phyloP scores from a whole-genome alignment of 2,888 invertebrate species.

The Patella caerulea region DNA sequence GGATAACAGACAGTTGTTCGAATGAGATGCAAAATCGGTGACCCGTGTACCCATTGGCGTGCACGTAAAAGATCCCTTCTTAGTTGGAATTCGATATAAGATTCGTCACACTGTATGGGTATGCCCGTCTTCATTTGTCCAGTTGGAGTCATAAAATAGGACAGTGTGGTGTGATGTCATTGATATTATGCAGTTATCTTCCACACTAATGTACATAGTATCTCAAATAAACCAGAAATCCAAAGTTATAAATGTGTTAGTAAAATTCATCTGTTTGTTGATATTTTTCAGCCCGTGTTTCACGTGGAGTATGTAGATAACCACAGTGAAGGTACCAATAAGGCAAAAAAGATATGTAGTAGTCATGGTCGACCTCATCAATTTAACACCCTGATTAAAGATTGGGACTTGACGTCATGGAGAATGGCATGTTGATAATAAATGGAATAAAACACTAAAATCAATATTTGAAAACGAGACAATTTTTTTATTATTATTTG shows the following conservation, averaged over 20 bases:
- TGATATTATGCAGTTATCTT: neutral
- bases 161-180: neutral
- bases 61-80: too few species aligned
- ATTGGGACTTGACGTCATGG: slow-evolving; percentile 38
- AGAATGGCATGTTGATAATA: slow-evolving; percentile 30
- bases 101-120: too few species aligned
- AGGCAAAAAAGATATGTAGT: slow-evolving; percentile 30
- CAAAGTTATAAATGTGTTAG: neutral
- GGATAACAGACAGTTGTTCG: too few species aligned
- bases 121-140: too few species aligned
- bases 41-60: too few species aligned
- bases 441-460: too few species aligned
- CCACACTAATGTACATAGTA: neutral
- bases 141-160: too few species aligned
- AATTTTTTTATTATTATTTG: too few species aligned
- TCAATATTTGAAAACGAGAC: too few species aligned
- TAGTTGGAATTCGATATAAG: too few species aligned
- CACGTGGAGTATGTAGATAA: slow-evolving; percentile 47
- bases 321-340: slow-evolving; percentile 33
- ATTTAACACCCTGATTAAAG: slow-evolving; percentile 43
- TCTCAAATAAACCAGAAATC: neutral
- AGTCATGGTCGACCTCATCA: slow-evolving; percentile 27
- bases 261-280: neutral
- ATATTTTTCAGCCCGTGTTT: slow-evolving; percentile 44
- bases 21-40: too few species aligned